Conservation (phyloP, 2,888 invertebrate species). For the Epirrita christyi region DNA sequence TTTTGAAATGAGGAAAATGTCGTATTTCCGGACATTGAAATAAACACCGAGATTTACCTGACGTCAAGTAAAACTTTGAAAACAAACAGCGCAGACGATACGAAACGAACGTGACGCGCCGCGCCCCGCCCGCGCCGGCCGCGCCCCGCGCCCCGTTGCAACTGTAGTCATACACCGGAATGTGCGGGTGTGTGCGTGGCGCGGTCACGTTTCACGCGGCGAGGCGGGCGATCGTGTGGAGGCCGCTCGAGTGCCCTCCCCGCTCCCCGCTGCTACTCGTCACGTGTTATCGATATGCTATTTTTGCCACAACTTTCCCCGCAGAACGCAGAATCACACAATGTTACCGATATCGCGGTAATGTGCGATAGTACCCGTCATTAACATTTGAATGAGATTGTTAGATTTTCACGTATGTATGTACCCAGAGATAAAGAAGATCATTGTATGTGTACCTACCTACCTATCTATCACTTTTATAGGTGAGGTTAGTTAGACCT, state of each 20-base stretch:
- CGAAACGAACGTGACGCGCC: conserved; percentile 54
- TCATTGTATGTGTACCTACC: too few species aligned
- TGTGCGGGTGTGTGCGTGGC: conserved; percentile 41
- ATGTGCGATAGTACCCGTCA: conserved; percentile 5
- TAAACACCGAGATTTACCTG: background rate
- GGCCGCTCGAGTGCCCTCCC: conserved; percentile 56
- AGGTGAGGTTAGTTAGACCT: too few species aligned
- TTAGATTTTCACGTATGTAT: background rate
- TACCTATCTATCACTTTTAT: background rate
- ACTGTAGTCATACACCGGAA: background rate
- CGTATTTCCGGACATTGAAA: background rate
- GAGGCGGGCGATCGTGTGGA: too few species aligned
- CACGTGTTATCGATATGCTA: conserved; percentile 59
- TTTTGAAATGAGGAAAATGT: background rate
- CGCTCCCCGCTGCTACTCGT: conserved; percentile 39
- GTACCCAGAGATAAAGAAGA: too few species aligned
- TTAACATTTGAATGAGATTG: background rate
- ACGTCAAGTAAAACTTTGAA: conserved; percentile 8
- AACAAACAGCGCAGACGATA: conserved; percentile 51
- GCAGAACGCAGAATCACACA: conserved; percentile 49
- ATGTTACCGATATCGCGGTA: conserved; percentile 39
- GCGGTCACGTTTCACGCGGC: conserved; percentile 78
- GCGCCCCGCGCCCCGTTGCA: too few species aligned
- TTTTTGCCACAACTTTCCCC: conserved; percentile 69
- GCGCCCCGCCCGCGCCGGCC: background rate